Evolutionary conservation across 2,888 invertebrate genomes (phyloP), one percentile per base, ranked within the genome.

Genomic region (Clitarchus hookeri): DNA sequence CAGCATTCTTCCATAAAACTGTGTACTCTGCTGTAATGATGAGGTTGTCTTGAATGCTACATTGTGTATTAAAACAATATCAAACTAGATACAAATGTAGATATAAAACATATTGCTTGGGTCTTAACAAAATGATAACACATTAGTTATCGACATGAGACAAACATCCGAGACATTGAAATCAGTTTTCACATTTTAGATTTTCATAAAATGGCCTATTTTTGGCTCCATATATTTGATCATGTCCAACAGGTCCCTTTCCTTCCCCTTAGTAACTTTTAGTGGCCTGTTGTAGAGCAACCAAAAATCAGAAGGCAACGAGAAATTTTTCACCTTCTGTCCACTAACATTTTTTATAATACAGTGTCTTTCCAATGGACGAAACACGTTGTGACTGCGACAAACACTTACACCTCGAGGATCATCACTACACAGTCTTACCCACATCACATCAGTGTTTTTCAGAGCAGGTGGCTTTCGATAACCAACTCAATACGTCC

Each of bases 371-470:
- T 84, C n/a, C 44, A 44, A 84, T 48, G 84, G 65, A 19, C 26
- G 54, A 26, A 53, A 54, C 25, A 26, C 84, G 6, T 84, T 84
- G 26, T 84, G 54, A 53, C 53, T 54, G 54, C 19, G 26, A 25
- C 54, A n/a, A 6, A 84, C 27, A 26, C 19, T 25, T 26, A 84
- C 27, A 27, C 26, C 25, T 36, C 9, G 25, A 84, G 84, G 84
- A 25, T 84, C 25, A 84, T 84, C 84, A 84, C 26, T 26, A 54
- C 26, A 54, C 26, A 84, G 23, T 65, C 65, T 53, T 13, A 84
- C 26, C 84, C 84, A 84, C 36, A 54, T 13, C 16, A 65, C 54
- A 53, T 54, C 25, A 26, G 84, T 84, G 53, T 54, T 84, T 65
- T 84, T 84, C n/a, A 84, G 65, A 23, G 23, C 27, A 16, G 84